Conservation (phyloP, 2,797 vertebrate species). For the Helostoma temminkii region DNA sequence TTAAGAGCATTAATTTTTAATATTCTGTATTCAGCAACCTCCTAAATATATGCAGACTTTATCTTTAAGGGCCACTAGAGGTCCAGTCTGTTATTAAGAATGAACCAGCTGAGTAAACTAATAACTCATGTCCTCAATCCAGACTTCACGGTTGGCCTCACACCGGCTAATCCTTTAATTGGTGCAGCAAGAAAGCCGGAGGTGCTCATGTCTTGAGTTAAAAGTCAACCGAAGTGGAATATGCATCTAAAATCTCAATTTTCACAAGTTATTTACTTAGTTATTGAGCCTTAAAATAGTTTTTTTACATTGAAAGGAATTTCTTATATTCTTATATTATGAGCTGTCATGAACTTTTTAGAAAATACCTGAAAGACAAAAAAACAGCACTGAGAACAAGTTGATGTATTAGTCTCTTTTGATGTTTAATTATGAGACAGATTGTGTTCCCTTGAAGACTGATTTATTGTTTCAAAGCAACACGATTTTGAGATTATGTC, state of each 20-base stretch:
- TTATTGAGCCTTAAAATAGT: conserved; percentile 18
- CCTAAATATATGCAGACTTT: conserved; percentile 34
- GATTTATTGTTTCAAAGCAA: conserved; percentile 27
- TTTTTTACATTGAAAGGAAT: conserved; percentile 2
- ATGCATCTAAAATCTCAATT: conserved; percentile 11
- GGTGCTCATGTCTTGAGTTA: conserved; percentile 48
- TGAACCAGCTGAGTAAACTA: conserved; percentile 66
- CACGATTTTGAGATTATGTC: conserved; percentile 36
- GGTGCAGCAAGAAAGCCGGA: conserved; percentile 47
- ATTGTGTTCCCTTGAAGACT: conserved; percentile 5
- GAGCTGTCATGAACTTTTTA: background rate
- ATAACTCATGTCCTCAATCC: conserved; percentile 63
- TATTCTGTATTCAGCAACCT: conserved; percentile 36
- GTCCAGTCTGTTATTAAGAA: conserved; percentile 60
- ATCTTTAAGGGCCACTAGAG: conserved; percentile 50
- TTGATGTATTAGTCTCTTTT: conserved; percentile 29
- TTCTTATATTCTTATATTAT: conserved; percentile 26
- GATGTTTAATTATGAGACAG: conserved; percentile 28
- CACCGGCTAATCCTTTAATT: conserved; percentile 73
- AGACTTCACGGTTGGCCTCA: conserved; percentile 66
- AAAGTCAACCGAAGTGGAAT: conserved; percentile 40
- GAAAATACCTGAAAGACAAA: conserved; percentile 1
- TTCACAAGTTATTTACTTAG: conserved; percentile 20
- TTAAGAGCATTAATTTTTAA: conserved; percentile 21
- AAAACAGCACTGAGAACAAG: background rate